These are phyloP conservation scores for Typhlichthys subterraneus DNA, from an alignment of 2,797 vertebrate species.

Conservation along the genomic window DNA sequence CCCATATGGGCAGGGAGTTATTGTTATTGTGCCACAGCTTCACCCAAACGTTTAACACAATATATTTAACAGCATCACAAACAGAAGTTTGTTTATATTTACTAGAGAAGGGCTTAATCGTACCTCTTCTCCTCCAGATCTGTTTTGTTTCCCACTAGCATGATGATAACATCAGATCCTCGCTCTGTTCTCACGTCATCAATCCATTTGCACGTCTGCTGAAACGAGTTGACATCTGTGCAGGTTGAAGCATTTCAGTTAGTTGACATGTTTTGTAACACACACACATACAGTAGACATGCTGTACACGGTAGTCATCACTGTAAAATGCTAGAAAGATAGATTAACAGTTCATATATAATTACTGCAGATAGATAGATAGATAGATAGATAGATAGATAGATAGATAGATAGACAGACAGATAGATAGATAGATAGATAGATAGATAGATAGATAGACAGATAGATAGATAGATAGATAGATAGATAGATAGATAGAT, in stretches of 20 bases:
- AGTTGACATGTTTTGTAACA: too few relatives aligned
- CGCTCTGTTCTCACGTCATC: conserved; percentile 93
- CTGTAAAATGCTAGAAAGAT: not conserved
- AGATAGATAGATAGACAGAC: not conserved
- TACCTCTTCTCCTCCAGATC: conserved; percentile 93
- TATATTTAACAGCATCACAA: too few relatives aligned
- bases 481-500: conserved; percentile 1
- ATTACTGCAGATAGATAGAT: conserved; percentile 1
- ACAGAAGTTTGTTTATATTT: too few relatives aligned
- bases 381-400: conserved; percentile 3
- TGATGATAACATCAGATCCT: conserved; percentile 94
- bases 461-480: not conserved
- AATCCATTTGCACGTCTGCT: conserved; percentile 94
- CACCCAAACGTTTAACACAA: too few relatives aligned
- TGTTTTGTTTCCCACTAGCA: conserved; percentile 94
- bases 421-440: conserved; percentile 2
- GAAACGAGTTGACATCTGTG: conserved; percentile 92
- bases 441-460: conserved; percentile 5
- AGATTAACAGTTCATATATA: not conserved
- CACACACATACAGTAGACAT: too few relatives aligned
- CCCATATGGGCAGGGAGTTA: too few relatives aligned
- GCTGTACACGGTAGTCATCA: too few relatives aligned
- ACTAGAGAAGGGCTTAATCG: conserved; percentile 11
- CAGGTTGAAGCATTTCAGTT: conserved; percentile 22
- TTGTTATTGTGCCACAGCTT: too few relatives aligned